These are phyloP conservation scores for Protobothrops flavoviridis DNA, from an alignment of 2,113 vertebrate species.

Conservation along the genomic window DNA sequence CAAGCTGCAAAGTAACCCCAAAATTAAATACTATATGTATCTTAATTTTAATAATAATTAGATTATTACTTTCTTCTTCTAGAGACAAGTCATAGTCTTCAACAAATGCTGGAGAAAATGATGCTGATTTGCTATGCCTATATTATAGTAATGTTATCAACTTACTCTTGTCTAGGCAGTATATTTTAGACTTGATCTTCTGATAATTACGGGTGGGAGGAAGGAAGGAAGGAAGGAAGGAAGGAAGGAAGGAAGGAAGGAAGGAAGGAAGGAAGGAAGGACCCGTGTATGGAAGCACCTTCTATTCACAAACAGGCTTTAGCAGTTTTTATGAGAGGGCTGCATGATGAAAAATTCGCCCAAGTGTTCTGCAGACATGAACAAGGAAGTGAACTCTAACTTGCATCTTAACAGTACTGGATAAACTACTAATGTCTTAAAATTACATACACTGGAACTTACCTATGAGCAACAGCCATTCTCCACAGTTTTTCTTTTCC, in stretches of 20 bases:
- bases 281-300: background rate
- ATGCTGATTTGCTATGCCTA: background rate
- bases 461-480: background rate
- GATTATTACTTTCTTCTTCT: background rate
- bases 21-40: slow-evolving; percentile 28
- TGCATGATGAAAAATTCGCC: background rate
- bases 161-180: background rate
- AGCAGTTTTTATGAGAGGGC: too few relatives aligned
- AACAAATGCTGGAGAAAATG: background rate
- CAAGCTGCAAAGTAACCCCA: slow-evolving; percentile 16
- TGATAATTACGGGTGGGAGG: background rate
- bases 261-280: background rate
- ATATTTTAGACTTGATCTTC: background rate
- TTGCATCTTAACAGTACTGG: background rate
- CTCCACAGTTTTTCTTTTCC: background rate
- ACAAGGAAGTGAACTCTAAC: background rate
- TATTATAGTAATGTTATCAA: background rate
- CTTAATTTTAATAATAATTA: slow-evolving; percentile 28
- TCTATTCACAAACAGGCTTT: background rate
- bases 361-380: background rate
- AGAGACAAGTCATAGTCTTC: slow-evolving; percentile 43
- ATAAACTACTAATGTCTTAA: background rate
- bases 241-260: background rate
- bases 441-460: background rate
- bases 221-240: background rate